phyloP scores from a whole-genome alignment of 2,888 invertebrate species.

The Acholoe squamosa region DNA sequence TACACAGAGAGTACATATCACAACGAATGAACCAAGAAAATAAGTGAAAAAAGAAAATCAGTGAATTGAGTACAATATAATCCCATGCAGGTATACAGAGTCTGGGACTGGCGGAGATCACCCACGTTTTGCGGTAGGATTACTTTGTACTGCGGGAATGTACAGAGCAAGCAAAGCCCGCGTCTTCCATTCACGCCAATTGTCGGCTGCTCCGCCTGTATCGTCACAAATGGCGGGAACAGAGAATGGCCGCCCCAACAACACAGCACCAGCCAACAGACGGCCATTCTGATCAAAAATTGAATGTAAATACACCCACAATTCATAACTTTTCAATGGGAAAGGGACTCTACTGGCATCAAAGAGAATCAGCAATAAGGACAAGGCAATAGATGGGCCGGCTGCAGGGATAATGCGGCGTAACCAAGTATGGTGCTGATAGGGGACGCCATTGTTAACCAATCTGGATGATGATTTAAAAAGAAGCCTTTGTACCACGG shows the following conservation, averaged over 20 bases:
- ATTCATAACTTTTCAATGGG: slow-evolving; percentile 4
- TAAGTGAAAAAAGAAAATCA: too few species aligned
- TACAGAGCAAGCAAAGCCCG: slow-evolving; percentile 57
- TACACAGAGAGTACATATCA: too few species aligned
- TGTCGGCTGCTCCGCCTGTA: slow-evolving; percentile 38
- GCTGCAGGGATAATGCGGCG: slow-evolving; percentile 28
- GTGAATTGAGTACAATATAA: too few species aligned
- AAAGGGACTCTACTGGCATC: background rate
- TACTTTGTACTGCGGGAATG: slow-evolving; percentile 39
- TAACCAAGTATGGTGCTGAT: slow-evolving; percentile 49
- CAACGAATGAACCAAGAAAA: too few species aligned
- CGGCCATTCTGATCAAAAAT: slow-evolving; percentile 53
- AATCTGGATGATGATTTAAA: slow-evolving; percentile 32
- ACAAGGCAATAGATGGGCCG: background rate
- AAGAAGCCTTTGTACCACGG: slow-evolving; percentile 1
- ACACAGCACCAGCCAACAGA: slow-evolving; percentile 35
- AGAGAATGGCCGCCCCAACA: slow-evolving; percentile 16
- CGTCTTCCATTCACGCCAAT: slow-evolving; percentile 43
- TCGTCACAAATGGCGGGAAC: slow-evolving; percentile 53
- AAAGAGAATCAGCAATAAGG: slow-evolving; percentile 51
- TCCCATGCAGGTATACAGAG: background rate
- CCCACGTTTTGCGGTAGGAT: slow-evolving; percentile 20
- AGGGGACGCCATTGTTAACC: slow-evolving; percentile 30
- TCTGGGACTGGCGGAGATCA: slow-evolving; percentile 20
- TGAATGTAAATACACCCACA: slow-evolving; percentile 36